Evolutionary conservation across 2,888 invertebrate species (phyloP).

Genomic region (Epinotia ramella): DNA sequence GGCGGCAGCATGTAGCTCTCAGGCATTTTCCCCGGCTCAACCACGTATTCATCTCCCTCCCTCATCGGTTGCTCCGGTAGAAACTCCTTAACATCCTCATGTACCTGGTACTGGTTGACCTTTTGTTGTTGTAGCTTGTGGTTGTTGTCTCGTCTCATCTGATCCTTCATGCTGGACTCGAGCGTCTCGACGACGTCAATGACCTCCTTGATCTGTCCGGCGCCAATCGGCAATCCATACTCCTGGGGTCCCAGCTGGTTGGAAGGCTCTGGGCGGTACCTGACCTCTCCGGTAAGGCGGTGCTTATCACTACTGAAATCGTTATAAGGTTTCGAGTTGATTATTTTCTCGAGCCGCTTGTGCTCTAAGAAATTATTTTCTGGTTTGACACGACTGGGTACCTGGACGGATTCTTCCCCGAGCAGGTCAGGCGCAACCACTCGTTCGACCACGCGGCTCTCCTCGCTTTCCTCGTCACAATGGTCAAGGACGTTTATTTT

Average conservation of each 20-base stretch:
- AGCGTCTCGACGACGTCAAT: conserved; percentile 76
- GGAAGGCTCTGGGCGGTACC: conserved; percentile 51
- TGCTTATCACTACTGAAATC: conserved; percentile 79
- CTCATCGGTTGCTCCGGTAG: conserved; percentile 69
- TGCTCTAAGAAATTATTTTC: conserved; percentile 83
- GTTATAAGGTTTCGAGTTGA: conserved; percentile 81
- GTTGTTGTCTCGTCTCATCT: conserved; percentile 59
- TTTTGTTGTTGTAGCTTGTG: conserved; percentile 52
- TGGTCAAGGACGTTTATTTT: conserved; percentile 96
- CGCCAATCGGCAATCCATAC: conserved; percentile 78
- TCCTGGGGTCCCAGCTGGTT: conserved; percentile 61
- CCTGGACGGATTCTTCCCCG: conserved; percentile 86
- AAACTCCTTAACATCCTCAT: conserved; percentile 71
- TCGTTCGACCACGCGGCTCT: conserved; percentile 78
- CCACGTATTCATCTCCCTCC: conserved; percentile 73
- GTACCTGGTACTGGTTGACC: conserved; percentile 69
- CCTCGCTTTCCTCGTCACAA: conserved; percentile 88
- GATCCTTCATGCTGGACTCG: conserved; percentile 71
- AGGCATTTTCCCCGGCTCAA: conserved; percentile 66
- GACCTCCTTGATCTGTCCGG: conserved; percentile 76
- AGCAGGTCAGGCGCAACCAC: conserved; percentile 70
- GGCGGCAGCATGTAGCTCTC: conserved; percentile 71
- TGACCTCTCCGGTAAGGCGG: conserved; percentile 66
- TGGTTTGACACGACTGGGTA: conserved; percentile 87
- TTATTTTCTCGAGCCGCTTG: conserved; percentile 76